phyloP scores from a whole-genome alignment of 2,888 invertebrate species.

The Rhogogaster chlorosoma region DNA sequence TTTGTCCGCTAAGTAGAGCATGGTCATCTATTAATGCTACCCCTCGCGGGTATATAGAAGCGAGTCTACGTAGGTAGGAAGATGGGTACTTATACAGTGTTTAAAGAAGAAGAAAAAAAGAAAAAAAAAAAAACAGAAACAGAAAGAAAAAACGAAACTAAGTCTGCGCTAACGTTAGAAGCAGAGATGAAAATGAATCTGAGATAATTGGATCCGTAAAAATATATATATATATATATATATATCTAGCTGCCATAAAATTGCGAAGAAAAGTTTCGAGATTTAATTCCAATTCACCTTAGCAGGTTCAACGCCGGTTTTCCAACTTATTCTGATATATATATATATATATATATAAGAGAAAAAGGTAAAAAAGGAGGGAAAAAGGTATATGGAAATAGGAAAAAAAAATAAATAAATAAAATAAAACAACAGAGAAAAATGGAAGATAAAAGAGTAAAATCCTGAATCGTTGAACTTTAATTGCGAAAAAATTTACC shows the following conservation, averaged over 20 bases:
- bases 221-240: not conserved
- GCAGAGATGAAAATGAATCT: not conserved
- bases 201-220: not conserved
- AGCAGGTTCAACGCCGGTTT: not conserved
- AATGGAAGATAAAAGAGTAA: not conserved
- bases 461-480: not conserved
- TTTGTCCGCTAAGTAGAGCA: constrained; percentile 45
- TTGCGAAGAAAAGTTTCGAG: not conserved
- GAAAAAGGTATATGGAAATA: not conserved
- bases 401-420: not conserved
- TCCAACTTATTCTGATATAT: not conserved
- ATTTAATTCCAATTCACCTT: constrained; percentile 11
- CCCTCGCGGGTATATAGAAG: not conserved
- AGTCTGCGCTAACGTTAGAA: constrained; percentile 7
- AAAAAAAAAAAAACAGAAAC: not conserved
- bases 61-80: not conserved
- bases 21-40: constrained; percentile 45
- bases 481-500: not conserved
- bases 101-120: not conserved
- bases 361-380: too few species aligned
- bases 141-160: not conserved
- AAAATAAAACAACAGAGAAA: not conserved
- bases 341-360: too few species aligned
- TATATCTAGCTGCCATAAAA: not conserved
- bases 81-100: not conserved